These are phyloP conservation scores for Ceuthmochares aereus DNA, from an alignment of 2,113 vertebrate genomes.

Conservation along the genomic window DNA sequence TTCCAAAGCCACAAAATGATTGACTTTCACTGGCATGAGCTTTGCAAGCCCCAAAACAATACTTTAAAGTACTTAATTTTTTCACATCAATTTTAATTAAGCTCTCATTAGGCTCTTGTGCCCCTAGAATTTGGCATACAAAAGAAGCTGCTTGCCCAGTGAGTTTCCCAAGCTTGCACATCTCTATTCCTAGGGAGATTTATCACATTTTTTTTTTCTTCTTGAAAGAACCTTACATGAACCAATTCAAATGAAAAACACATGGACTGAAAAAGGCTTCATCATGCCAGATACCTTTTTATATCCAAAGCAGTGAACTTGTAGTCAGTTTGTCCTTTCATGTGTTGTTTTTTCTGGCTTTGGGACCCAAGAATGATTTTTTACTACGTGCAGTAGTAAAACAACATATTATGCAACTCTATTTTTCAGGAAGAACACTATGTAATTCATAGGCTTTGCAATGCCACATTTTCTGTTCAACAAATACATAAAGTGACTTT, in stretches of 20 bases:
- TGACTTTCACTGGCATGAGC: slow-evolving; percentile 55
- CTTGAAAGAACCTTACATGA: slow-evolving; percentile 78
- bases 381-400: slow-evolving; percentile 79
- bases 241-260: slow-evolving; percentile 79
- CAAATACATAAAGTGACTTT: slow-evolving; percentile 48
- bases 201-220: slow-evolving; percentile 65
- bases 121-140: slow-evolving; percentile 60
- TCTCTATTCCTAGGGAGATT: slow-evolving; percentile 69
- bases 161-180: slow-evolving; percentile 62
- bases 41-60: slow-evolving; percentile 49
- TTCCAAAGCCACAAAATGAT: slow-evolving; percentile 57
- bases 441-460: slow-evolving; percentile 73
- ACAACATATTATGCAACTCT: slow-evolving; percentile 79
- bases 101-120: slow-evolving; percentile 68
- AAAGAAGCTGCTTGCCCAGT: slow-evolving; percentile 46
- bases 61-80: slow-evolving; percentile 62
- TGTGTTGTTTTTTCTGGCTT: slow-evolving; percentile 77
- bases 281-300: slow-evolving; percentile 74
- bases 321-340: slow-evolving; percentile 76
- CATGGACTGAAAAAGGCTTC: slow-evolving; percentile 67
- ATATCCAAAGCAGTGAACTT: slow-evolving; percentile 75
- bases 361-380: slow-evolving; percentile 73
- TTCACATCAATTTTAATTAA: slow-evolving; percentile 72
- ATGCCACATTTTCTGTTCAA: slow-evolving; percentile 59
- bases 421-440: slow-evolving; percentile 75